Evolutionary conservation across 2,797 vertebrate species (phyloP), one percentile per base, ranked within the genome.

Genomic region (Buceros bicornis): DNA sequence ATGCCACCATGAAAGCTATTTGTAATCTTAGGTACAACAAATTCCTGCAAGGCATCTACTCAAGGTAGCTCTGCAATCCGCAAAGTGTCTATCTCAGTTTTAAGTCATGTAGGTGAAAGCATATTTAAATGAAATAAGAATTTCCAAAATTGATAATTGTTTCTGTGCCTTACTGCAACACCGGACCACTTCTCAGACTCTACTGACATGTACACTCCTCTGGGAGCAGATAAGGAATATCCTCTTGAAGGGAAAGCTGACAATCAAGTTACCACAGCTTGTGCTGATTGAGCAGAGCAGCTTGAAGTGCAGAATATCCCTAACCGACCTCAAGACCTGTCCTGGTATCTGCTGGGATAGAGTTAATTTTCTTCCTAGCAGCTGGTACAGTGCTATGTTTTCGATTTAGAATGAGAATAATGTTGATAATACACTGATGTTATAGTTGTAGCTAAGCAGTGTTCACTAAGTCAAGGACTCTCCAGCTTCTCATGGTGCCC

Each of bases 281-380:
- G 0, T 3, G 13, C 17, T 4, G 35, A 74, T 2, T 0, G 26
- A 82, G 70, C 0, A 0, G 43, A 87, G 74, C 62, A 79, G 50
- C 42, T 16, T 20, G 42, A 81, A 45, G 25, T 14, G 17, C 53
- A 45, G 61, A 10, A 53, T 54, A 67, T 47, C 62, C 43, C 79
- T 22, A 35, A 78, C 11, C 29, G 56, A 54, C 3, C 3, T 22
- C 8, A 48, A 24, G 12, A 70, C 60, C 62, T 69, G 48, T 29
- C 48, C 66, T 51, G 35, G 66, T 51, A 53, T 40, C 20, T 4
- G 14, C 35, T 40, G 15, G 35, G 26, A 70, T 12, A 40, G 26
- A 29, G 28, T 69, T 70, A 21, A 31, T 70, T 26, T 51, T 70
- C 67, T 53, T 53, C 67, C 28, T 51, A 33, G 45, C 19, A 37